A percentile compares a stretch with the other conserved stretches of the same genome.
Conservation (phyloP, 1,140 invertebrate genomes). For the Elymnias hypermnestra region DNA sequence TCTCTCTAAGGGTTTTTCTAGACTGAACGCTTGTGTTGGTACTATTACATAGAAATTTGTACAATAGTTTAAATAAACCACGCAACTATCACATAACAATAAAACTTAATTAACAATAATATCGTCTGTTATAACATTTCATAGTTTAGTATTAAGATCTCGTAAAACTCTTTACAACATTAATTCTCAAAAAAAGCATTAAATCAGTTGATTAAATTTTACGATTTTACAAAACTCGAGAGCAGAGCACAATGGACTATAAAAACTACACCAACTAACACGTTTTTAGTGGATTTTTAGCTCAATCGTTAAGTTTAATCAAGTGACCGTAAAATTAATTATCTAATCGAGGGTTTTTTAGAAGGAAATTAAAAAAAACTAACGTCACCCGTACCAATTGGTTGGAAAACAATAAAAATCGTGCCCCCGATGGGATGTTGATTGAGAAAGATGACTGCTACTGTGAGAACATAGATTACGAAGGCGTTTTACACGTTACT, state of each 20-base stretch:
- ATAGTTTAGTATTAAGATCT: conserved; percentile 3
- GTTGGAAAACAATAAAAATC: conserved; percentile 72
- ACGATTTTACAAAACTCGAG: conserved; percentile 4
- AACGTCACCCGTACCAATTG: conserved; percentile 46
- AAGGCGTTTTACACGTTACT: conserved; percentile 43
- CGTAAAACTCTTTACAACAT: conserved; percentile 11
- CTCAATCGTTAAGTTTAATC: conserved; percentile 55
- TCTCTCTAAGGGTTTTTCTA: too few species aligned
- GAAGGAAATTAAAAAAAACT: conserved; percentile 33
- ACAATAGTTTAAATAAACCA: too few species aligned
- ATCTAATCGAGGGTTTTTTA: conserved; percentile 42
- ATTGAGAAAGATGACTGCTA: conserved; percentile 67
- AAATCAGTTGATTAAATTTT: conserved; percentile 20
- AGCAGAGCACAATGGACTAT: conserved; percentile 1
- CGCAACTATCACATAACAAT: too few species aligned
- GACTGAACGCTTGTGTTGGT: too few species aligned
- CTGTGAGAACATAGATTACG: conserved; percentile 63
- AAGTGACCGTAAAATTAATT: conserved; percentile 69
- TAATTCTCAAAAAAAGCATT: conserved; percentile 9
- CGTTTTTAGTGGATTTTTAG: conserved; percentile 44
- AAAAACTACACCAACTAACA: conserved; percentile 17
- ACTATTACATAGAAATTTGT: too few species aligned
- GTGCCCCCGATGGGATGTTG: conserved; percentile 55
- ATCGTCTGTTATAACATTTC: too few species aligned
- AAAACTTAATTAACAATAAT: too few species aligned